phyloP scores from a whole-genome alignment of 1,140 invertebrate genomes.

The Apis laboriosa region DNA sequence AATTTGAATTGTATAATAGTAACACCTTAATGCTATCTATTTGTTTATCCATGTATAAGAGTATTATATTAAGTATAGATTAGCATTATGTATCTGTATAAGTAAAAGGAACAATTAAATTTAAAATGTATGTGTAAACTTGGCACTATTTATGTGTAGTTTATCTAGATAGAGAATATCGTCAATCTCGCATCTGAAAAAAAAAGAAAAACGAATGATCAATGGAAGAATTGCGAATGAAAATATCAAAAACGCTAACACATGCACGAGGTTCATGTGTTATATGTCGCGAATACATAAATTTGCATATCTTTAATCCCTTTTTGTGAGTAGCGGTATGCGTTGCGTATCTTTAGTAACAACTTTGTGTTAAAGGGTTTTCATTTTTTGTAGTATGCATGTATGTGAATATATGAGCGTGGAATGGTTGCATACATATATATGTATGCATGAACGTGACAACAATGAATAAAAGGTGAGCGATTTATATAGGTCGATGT shows the following conservation, averaged over 20 bases:
- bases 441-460: no score
- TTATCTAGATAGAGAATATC: no score
- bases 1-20: no score
- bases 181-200: background rate
- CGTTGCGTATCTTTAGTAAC: background rate
- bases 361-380: background rate
- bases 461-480: no score
- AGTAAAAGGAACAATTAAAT: no score
- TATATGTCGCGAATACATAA: background rate
- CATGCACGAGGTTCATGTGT: background rate
- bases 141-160: no score
- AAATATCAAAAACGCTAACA: background rate
- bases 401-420: no score
- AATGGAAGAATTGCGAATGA: background rate
- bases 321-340: background rate
- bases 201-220: background rate
- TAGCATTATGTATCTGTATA: no score
- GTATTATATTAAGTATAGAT: background rate
- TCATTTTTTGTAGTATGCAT: background rate
- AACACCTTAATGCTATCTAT: no score
- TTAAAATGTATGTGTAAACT: no score
- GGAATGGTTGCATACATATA: no score
- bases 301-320: constrained; percentile 34
- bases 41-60: background rate
- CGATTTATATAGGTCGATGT: no score